These are phyloP conservation scores for Athripsodes cinereus DNA, from an alignment of 2,888 invertebrate species.

Conservation along the genomic window DNA sequence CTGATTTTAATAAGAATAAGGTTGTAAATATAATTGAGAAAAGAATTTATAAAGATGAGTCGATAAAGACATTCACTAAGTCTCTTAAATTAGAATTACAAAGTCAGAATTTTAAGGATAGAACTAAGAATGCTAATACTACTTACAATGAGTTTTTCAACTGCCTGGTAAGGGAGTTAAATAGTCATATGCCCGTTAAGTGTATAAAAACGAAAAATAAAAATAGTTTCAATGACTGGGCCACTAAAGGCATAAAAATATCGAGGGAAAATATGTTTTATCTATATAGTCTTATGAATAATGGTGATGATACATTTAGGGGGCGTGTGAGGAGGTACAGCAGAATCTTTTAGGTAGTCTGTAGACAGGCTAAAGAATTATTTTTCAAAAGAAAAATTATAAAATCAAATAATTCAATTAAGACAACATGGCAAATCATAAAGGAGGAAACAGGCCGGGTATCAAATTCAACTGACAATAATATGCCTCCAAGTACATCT, in stretches of 20 bases:
- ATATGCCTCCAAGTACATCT: not conserved
- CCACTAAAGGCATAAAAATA: not conserved
- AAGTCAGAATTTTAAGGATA: not conserved
- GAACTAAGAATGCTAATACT: not conserved
- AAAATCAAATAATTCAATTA: not conserved
- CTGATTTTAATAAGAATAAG: not conserved
- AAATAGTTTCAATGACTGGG: not conserved
- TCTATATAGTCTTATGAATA: not conserved
- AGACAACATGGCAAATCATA: not conserved
- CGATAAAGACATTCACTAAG: not conserved
- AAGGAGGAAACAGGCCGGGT: not conserved
- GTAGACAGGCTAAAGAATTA: not conserved
- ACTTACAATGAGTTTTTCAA: not conserved
- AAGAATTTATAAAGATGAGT: not conserved
- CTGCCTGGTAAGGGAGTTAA: not conserved
- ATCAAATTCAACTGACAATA: not conserved
- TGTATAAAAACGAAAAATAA: not conserved
- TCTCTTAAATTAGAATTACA: not conserved
- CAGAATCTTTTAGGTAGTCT: not conserved
- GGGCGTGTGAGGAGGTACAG: not conserved
- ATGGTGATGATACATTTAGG: not conserved
- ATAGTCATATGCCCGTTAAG: not conserved
- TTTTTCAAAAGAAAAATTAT: not conserved
- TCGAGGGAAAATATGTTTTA: no score
- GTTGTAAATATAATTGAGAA: not conserved